A percentile compares a stretch with the other conserved stretches of the same genome.
phyloP scores from a whole-genome alignment of 2,888 invertebrate genomes.

The Archips xylosteana region DNA sequence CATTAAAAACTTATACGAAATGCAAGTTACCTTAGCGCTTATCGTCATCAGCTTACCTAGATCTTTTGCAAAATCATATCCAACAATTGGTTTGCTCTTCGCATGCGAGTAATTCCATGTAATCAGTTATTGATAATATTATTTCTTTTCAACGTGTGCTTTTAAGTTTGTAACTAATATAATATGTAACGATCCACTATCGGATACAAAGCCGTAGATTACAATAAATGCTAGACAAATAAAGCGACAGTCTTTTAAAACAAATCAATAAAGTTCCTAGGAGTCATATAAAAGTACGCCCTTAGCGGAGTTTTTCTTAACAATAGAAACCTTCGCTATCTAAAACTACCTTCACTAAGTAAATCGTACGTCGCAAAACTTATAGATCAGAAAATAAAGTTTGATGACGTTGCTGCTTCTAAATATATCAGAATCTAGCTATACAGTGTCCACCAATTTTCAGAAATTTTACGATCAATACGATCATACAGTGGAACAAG shows the following conservation, averaged over 20 bases:
- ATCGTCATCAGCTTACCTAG: neutral
- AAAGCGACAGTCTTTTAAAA: neutral
- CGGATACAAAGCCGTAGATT: too few relatives aligned
- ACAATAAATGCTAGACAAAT: too few relatives aligned
- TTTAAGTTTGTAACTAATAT: too few relatives aligned
- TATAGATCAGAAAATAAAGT: neutral
- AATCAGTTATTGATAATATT: neutral
- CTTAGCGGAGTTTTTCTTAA: constrained; percentile 9
- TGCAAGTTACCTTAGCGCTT: neutral
- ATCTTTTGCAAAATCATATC: neutral
- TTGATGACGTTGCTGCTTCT: neutral
- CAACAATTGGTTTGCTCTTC: neutral
- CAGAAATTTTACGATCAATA: too few relatives aligned
- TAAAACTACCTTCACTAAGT: neutral
- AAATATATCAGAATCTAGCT: neutral
- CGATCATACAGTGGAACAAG: too few relatives aligned
- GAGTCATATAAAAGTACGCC: neutral
- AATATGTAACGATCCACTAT: too few relatives aligned
- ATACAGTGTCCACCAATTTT: neutral
- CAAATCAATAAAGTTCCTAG: neutral
- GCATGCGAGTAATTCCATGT: neutral
- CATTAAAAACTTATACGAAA: neutral
- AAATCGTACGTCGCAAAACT: neutral
- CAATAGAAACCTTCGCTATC: neutral
- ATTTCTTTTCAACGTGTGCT: too few relatives aligned